Base-by-base conservation (phyloP, 2,888 invertebrate species). In the Athalia rosae region DNA sequence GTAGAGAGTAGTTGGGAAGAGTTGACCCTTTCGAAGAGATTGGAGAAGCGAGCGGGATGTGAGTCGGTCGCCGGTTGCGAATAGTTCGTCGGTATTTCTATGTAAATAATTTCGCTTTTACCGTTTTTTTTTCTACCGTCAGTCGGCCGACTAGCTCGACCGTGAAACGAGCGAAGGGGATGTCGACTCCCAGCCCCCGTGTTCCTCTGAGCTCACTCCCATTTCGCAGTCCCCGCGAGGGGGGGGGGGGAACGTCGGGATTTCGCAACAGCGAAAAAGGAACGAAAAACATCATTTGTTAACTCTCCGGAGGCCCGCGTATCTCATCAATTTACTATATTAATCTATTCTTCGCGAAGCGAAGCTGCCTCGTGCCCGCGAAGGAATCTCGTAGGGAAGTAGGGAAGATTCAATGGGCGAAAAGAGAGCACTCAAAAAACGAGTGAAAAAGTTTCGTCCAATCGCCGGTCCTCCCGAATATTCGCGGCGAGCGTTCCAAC, bases 41-140 rank as follows among this genome's bases (percentile, higher is more conserved):
- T 67, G 66, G 41, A 28, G 43, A 53, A 6, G 53, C 62, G 59
- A 15, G 45, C 9, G 45, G 28, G 48, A 69, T 15, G 13, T 13
- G 15, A n/a, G 61, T 11, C 58, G 13, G 71, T 4, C n/a, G 48
- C 4, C 11, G 45, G 11, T 53, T 1, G 56, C 9, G 53, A 15
- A 56, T 48, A 67, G 53, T 53, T 67, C 73, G 77, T 67, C 73
- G 77, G 61, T 63, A 82, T 82, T 81, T 83, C 82, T 66, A 81
- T 80, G 81, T 73, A 83, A 83, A 82, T 83, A 83, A 83, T 82
- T 84, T 83, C 82, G 83, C 82, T 84, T 83, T 84, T 76, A 79
- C 78, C 62, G 78, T 82, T 82, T 84, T 81, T 78, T 79, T 66
- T 78, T 79, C 66, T 45, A 61, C 62, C 13, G 66, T 47, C 79